Conservation (phyloP, 2,888 invertebrate genomes). For the Platycnemis pennipes region DNA sequence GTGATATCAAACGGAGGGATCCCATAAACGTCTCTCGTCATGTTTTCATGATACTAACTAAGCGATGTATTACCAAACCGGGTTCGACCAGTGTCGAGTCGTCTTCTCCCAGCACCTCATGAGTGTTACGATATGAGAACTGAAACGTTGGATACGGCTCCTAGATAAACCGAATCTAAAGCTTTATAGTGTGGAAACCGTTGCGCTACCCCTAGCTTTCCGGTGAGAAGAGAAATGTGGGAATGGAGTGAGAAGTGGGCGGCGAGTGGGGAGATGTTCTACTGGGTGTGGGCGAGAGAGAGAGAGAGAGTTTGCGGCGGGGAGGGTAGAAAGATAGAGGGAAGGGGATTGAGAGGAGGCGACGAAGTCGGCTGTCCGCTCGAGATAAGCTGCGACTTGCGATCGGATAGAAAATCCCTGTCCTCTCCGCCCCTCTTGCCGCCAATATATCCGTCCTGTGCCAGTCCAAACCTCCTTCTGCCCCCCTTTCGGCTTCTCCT, state of each 20-base stretch:
- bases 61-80: too few species aligned
- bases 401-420: constrained; percentile 61
- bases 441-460: background rate
- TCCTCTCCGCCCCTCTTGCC: background rate
- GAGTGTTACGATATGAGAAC: background rate
- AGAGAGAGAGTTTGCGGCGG: background rate
- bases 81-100: too few species aligned
- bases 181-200: background rate
- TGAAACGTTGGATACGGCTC: background rate
- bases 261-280: background rate
- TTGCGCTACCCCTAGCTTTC: background rate
- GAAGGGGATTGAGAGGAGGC: constrained; percentile 29
- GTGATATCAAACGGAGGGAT: too few species aligned
- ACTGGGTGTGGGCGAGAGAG: background rate
- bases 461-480: background rate
- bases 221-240: background rate
- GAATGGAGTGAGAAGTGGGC: background rate
- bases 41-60: too few species aligned
- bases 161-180: background rate
- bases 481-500: background rate
- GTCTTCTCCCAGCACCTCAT: background rate
- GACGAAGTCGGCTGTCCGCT: constrained; percentile 49
- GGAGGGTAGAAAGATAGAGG: constrained; percentile 21
- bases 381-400: constrained; percentile 65
- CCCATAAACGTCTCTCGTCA: too few species aligned